Conservation (phyloP, 2,888 invertebrate species). For the Cephus sareptanus region DNA sequence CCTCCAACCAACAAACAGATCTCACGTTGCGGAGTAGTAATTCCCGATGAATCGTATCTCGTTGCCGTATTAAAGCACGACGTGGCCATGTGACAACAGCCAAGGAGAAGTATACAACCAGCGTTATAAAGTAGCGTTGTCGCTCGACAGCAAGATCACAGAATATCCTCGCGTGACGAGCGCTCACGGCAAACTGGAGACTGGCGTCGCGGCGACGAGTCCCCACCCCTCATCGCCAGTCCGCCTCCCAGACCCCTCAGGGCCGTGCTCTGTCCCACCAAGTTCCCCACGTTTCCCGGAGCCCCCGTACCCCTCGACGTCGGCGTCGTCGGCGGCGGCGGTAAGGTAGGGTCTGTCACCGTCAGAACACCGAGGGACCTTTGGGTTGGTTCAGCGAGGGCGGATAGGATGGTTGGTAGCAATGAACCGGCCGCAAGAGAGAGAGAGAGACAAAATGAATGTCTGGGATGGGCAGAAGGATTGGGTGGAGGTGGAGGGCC, state of each 20-base stretch:
- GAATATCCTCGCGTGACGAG: slow-evolving; percentile 82
- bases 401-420: slow-evolving; percentile 65
- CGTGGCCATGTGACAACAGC: not conserved
- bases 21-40: not conserved
- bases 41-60: not conserved
- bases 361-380: slow-evolving; percentile 66
- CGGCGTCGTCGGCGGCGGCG: slow-evolving; percentile 42
- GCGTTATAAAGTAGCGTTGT: slow-evolving; percentile 25
- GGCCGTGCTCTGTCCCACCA: slow-evolving; percentile 57
- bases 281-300: slow-evolving; percentile 68
- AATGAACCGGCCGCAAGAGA: slow-evolving; percentile 50
- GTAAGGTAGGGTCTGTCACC: slow-evolving; percentile 63
- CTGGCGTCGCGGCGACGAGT: slow-evolving; percentile 64
- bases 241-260: slow-evolving; percentile 34
- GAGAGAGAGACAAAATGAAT: slow-evolving; percentile 65
- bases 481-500: slow-evolving; percentile 67
- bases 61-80: not conserved
- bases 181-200: slow-evolving; percentile 83
- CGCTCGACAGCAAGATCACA: slow-evolving; percentile 35
- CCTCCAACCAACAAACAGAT: not conserved
- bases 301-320: slow-evolving; percentile 38
- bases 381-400: slow-evolving; percentile 69
- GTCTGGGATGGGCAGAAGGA: slow-evolving; percentile 64
- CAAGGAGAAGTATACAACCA: not conserved
- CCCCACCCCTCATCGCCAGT: slow-evolving; percentile 36